Conservation (phyloP, 2,888 invertebrate species). For the Ryuthela nishihirai region DNA sequence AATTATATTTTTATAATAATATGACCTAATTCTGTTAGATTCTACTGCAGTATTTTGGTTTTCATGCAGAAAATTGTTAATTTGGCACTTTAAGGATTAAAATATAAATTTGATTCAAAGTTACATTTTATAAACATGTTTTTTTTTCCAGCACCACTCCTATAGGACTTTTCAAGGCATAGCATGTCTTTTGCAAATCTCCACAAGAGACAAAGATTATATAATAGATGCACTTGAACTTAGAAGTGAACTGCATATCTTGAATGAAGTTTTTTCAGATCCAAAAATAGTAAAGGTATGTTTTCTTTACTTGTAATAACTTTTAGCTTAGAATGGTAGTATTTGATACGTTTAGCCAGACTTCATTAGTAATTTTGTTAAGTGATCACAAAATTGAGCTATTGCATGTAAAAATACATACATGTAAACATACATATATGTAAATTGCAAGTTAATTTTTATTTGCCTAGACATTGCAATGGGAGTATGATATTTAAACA, state of each 20-base stretch:
- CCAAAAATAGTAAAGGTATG: constrained; percentile 80
- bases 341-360: too few relatives aligned
- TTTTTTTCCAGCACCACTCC: constrained; percentile 68
- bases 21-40: too few relatives aligned
- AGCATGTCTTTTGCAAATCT: constrained; percentile 93
- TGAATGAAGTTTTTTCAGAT: constrained; percentile 88
- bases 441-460: too few relatives aligned
- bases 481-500: too few relatives aligned
- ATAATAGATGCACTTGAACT: constrained; percentile 81
- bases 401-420: not conserved
- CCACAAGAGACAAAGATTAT: constrained; percentile 73
- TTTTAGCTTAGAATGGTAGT: not conserved
- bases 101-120: not conserved
- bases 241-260: constrained; percentile 71
- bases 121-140: not conserved
- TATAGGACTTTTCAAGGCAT: constrained; percentile 90
- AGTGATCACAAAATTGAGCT: too few relatives aligned
- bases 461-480: too few relatives aligned
- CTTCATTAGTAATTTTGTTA: too few relatives aligned
- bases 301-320: not conserved
- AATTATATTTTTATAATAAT: too few relatives aligned
- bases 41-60: too few relatives aligned
- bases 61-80: too few relatives aligned
- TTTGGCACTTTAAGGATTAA: too few relatives aligned
- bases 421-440: too few relatives aligned